A percentile compares a stretch with the other conserved stretches of the same genome.
Evolutionary conservation across 2,797 vertebrate species (phyloP).

Genomic region (Pampus argenteus): DNA sequence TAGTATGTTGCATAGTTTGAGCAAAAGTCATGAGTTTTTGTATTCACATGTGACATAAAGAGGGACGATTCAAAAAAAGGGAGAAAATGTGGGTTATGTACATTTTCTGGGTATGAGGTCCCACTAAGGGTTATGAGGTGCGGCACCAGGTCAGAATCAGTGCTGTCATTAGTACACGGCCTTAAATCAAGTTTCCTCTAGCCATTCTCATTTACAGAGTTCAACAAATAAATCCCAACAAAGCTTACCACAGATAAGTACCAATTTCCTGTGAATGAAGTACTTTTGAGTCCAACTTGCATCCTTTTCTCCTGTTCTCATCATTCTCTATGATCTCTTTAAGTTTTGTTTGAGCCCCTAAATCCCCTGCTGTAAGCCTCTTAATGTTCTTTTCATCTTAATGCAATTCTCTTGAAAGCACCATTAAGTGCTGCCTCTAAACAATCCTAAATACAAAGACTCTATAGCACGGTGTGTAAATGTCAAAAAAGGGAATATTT

Average conservation of each 20-base stretch:
- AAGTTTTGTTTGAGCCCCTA: conserved; percentile 49
- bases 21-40: conserved; percentile 19
- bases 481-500: conserved; percentile 33
- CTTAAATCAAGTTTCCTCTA: conserved; percentile 71
- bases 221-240: conserved; percentile 70
- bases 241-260: conserved; percentile 73
- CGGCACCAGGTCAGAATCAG: conserved; percentile 54
- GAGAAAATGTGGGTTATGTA: conserved; percentile 15
- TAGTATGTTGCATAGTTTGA: conserved; percentile 16
- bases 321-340: conserved; percentile 49
- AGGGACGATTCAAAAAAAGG: neutral
- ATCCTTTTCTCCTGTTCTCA: conserved; percentile 55
- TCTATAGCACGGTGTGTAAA: conserved; percentile 23
- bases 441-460: conserved; percentile 31
- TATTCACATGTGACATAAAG: neutral
- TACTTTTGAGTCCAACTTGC: conserved; percentile 55
- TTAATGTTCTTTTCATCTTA: conserved; percentile 48
- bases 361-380: conserved; percentile 47
- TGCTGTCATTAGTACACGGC: conserved; percentile 54
- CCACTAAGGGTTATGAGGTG: conserved; percentile 39
- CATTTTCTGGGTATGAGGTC: conserved; percentile 11
- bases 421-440: conserved; percentile 26
- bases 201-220: conserved; percentile 62
- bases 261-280: conserved; percentile 81
- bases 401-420: conserved; percentile 53